Evolutionary conservation across 1,140 invertebrate genomes (phyloP), one percentile per base, ranked within the genome.

Genomic region (Halesus radiatus): DNA sequence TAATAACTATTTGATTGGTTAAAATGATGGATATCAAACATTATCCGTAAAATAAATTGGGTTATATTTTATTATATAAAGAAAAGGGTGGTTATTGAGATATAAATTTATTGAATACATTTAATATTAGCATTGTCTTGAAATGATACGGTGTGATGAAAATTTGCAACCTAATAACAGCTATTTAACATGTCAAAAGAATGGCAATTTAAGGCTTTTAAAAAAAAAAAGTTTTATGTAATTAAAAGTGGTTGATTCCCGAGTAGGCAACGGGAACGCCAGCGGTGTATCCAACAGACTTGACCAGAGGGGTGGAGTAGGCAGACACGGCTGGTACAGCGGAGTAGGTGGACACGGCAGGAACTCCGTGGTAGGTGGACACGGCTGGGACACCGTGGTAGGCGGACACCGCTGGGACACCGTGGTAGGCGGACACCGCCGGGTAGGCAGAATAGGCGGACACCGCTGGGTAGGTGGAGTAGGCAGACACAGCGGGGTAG

Each of bases 391-490:
- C 54, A 10, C 62, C 84, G 10, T 6, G 3, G 37, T 83, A 83
- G 50, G 83, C 60, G 16, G 81, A 74, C 20, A 75, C 81, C 18
- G 82, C 80, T 84, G 87, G 64, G 86, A 85, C 66, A 73, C 83
- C 87, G 70, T 89, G 88, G 83, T 86, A 88, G 81, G 85, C 82
- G 68, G 89, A 83, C 64, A 84, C 83, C 37, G 88, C 89, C 85
- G 91, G 53, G 85, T 84, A 83, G 72, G 83, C 87, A 68, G n/a
- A 15, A 53, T 83, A 83, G 53, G 76, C 68, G 16, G 29, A 64
- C 13, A 79, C 82, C 20, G 72, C 78, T 16, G 80, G 82, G 64
- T 76, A 76, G 50, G 64, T 16, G 82, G 83, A 76, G 70, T 83
- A 83, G 16, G 76, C 66, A 45, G 37, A 0, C 3, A 45, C 79